Base-by-base conservation (phyloP, 30 jellyfish, hydroid and myxozoan genomes). In the Chrysaora quinquecirrha region DNA sequence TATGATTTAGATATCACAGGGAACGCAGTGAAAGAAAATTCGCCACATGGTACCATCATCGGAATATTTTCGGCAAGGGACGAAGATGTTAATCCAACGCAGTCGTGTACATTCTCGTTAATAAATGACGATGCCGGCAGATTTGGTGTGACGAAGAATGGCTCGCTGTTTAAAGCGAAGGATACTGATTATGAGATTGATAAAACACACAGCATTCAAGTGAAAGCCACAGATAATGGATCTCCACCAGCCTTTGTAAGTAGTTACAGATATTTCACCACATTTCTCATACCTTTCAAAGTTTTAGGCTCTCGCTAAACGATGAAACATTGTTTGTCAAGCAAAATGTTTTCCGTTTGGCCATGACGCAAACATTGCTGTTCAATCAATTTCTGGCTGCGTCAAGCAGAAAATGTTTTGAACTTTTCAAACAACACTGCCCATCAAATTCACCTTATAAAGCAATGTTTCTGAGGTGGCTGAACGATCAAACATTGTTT, bases 181-280 rank as follows among this genome's bases (percentile, higher is more conserved):
- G 87, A 1, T 47, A 67, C 80, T 30, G 94, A 91, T 48, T 86
- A 85, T 71, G 98, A 91, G 64, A 80, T 80, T 18, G 83, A 80
- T 48, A 71, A 80, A 82, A 67, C 69, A 0, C 96, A 91, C 66
- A 43, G 0, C 27, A 80, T 91, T 49, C 77, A 29, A 32, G 96
- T 86, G 46, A 19, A 73, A 35, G 98, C 52, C 31, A 87, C 96
- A 14, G 98, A 91, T 81, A 68, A 85, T 91, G 98, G 98, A 24
- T 16, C 71, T 19, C 98, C 98, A 20, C 80, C 98, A 20, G 64
- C 84, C 14, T 71, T 64, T 64, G 96, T 82, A 63, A 31, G 90
- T 73, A 21, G 0, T 67, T 4, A 1, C n/a, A n/a, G n/a, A n/a
- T n/a, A n/a, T n/a, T n/a, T n/a, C n/a, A n/a, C n/a, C n/a, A n/a